Base-by-base conservation (phyloP, 2,113 vertebrate species). In the Bettongia penicillata region DNA sequence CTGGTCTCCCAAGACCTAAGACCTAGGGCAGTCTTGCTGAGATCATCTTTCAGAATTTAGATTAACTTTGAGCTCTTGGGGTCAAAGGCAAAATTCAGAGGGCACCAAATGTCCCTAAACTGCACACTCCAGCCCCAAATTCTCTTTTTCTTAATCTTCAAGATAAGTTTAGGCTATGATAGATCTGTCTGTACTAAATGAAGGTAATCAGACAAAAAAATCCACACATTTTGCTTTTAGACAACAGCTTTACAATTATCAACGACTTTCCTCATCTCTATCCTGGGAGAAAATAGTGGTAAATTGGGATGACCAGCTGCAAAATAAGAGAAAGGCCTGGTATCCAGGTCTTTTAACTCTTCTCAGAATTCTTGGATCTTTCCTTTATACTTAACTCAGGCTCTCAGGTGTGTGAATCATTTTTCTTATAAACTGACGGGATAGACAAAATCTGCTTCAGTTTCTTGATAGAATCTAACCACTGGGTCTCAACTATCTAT, bases 401-500 rank as follows among this genome's bases (percentile, higher is more conserved):
- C 37, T n/a, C 61, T n/a, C 14, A n/a, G 61, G 14, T 77, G 61
- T 77, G 61, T n/a, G 31, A 26, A n/a, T n/a, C 14, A n/a, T n/a
- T 16, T 77, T 77, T 77, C 31, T 77, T 14, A 14, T n/a, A 77
- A 19, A 68, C 0, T 25, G 53, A 68, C 3, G 31, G 16, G 14
- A 68, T 0, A 68, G 31, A n/a, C 14, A n/a, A 68, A n/a, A n/a
- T n/a, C 31, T 77, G 61, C 61, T 77, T 77, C 61, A 77, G 61
- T 7, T 12, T 77, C 61, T n/a, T 7, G 31, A 37, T n/a, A n/a
- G 37, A 77, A 77, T 68, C 61, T 77, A 77, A 77, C 31, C 37
- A 77, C 37, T 16, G 37, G n/a, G 16, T 1, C 4, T n/a, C 37
- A 7, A 19, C 0, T 1, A n/a, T 16, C 4, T n/a, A n/a, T 16